Percentiles rank a stretch among this genome's conserved stretches.
These are phyloP conservation scores for Parazoanthus darwini DNA, from an alignment of 92 coral and sea anemone species.

Conservation along the genomic window DNA sequence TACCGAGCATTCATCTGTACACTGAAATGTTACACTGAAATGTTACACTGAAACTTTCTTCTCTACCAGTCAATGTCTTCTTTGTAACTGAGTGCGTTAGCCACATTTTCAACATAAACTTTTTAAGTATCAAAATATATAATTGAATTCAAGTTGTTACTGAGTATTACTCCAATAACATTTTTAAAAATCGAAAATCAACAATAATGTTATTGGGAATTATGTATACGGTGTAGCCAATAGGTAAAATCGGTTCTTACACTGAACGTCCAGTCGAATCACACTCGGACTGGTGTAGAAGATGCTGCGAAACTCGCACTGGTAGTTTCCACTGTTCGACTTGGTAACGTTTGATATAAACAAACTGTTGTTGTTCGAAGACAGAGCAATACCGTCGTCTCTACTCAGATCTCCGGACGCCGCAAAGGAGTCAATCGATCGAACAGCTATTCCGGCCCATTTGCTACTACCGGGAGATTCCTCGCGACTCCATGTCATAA, in stretches of 20 bases:
- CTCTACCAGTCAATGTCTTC: too few relatives aligned
- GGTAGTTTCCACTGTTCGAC: constrained; percentile 43
- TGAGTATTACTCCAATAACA: too few relatives aligned
- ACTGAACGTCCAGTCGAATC: constrained; percentile 40
- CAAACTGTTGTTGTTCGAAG: constrained; percentile 32
- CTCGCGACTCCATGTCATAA: constrained; percentile 55
- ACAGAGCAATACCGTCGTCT: constrained; percentile 7
- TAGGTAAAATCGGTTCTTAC: constrained; percentile 30
- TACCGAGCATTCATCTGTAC: too few relatives aligned
- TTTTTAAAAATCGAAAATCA: neutral
- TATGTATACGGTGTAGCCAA: neutral
- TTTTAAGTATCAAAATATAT: too few relatives aligned
- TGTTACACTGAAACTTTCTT: too few relatives aligned
- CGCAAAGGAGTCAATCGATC: constrained; percentile 37
- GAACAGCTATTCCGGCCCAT: constrained; percentile 44
- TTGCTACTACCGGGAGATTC: constrained; percentile 33
- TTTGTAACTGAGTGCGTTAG: too few relatives aligned
- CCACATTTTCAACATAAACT: too few relatives aligned
- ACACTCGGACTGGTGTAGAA: constrained; percentile 53
- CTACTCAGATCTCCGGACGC: constrained; percentile 17
- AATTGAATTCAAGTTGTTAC: too few relatives aligned
- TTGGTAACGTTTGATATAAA: constrained; percentile 32
- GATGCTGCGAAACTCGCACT: constrained; percentile 56
- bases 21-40: too few relatives aligned
- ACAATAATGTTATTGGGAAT: neutral